Base-by-base conservation (phyloP, 2,888 invertebrate species). In the Agrilus cyanescens region DNA sequence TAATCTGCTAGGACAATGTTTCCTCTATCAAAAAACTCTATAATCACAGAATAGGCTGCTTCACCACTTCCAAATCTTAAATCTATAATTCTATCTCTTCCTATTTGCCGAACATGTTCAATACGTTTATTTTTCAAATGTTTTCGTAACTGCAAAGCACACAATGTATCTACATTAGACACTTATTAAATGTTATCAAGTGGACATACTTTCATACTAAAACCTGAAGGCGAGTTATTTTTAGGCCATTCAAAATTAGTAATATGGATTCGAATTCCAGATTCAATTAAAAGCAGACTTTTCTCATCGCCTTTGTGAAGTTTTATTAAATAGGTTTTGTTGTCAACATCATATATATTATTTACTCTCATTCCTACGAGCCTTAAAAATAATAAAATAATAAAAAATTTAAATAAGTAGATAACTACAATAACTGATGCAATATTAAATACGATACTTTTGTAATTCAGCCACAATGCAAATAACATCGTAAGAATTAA, bases 241-340 rank as follows among this genome's bases (percentile, higher is more conserved):
- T 98, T 98, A 0, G 97, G 96, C 97, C 98, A 98, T 62, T 97
- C 96, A 69, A 91, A 98, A 32, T 78, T 84, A 10, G 98, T 98
- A 4, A 83, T 83, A 61, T 98, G 98, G 46, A 98, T 82, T 45
- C 96, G 73, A 53, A 80, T 85, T 0, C 95, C 98, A 0, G 96
- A 97, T 70, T 99, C 98, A 29, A 98, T 66, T 6, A 99, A 67
- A 25, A 98, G 69, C 8, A 95, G 78, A 40, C 75, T 75, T 70
- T 98, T 98, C 57, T 86, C 81, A 60, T 94, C 93, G 0, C 82
- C 82, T 47, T 85, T 78, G 62, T 84, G 87, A 31, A 90, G 69
- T 38, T 84, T 81, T 51, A 98, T 86, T 34, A 98, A 75, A 66
- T 97, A 99, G 0, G 95, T 94, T 63, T 89, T 93, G 65, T 84